These are phyloP conservation scores for Bombus consobrinus DNA, from an alignment of 1,140 invertebrate genomes.

Conservation along the genomic window DNA sequence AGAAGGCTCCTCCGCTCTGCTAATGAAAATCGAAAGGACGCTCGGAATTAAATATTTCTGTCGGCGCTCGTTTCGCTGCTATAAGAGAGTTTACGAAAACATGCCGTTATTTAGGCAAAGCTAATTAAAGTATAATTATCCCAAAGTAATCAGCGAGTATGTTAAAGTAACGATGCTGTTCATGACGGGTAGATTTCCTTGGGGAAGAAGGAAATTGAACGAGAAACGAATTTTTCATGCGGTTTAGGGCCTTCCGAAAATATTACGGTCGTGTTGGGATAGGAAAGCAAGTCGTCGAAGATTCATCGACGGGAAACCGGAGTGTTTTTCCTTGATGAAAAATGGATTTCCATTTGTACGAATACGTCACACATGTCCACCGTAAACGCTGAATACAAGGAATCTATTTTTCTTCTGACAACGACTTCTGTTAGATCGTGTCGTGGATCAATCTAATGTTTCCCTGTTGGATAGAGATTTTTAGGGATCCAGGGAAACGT, in stretches of 20 bases:
- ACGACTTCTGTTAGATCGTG: background rate
- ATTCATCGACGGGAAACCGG: background rate
- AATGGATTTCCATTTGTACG: constrained; percentile 36
- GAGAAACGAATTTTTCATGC: background rate
- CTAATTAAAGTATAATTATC: background rate
- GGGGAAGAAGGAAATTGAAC: background rate
- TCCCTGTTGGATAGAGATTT: constrained; percentile 4
- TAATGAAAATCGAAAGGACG: constrained; percentile 1
- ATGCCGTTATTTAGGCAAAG: background rate
- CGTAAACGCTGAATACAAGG: background rate
- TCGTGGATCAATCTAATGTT: constrained; percentile 22
- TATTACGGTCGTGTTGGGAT: background rate
- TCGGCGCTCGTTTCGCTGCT: background rate
- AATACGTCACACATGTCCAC: constrained; percentile 14
- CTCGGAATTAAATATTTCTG: background rate
- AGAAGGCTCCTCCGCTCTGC: background rate
- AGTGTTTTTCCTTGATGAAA: constrained; percentile 17
- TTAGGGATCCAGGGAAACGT: background rate
- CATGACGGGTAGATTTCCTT: background rate
- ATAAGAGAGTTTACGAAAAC: background rate
- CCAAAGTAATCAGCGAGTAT: background rate
- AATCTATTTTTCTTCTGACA: constrained; percentile 27
- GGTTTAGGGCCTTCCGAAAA: background rate
- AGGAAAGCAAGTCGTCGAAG: background rate
- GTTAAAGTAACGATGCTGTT: background rate